Evolutionary conservation across 2,113 vertebrate genomes (phyloP).

Genomic region (Orientallactaga bullata): DNA sequence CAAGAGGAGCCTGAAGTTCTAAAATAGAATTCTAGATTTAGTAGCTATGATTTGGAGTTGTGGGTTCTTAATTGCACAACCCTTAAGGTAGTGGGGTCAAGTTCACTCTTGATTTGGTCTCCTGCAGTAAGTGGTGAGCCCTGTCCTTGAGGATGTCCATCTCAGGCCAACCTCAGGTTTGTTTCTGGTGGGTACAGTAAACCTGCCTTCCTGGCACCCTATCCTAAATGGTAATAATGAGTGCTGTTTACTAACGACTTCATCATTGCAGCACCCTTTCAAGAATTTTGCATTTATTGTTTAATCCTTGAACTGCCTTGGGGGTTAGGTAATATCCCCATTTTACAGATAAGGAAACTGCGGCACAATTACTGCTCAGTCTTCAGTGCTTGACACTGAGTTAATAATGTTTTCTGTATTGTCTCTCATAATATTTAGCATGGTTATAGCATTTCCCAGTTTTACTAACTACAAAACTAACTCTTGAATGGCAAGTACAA

Average conservation of each 20-base stretch:
- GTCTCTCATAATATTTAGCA: neutral
- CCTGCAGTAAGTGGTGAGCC: neutral
- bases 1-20: neutral
- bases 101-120: neutral
- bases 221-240: neutral
- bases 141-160: neutral
- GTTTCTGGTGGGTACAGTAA: neutral
- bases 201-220: neutral
- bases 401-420: neutral
- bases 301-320: neutral
- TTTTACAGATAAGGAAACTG: slow-evolving; percentile 23
- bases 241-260: slow-evolving; percentile 22
- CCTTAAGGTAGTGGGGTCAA: neutral
- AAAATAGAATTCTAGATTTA: slow-evolving; percentile 1
- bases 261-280: neutral
- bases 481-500: neutral
- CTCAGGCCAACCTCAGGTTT: neutral
- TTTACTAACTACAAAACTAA: slow-evolving; percentile 12
- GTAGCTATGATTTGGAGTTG: neutral
- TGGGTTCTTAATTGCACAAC: neutral
- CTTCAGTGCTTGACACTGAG: neutral
- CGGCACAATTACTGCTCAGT: neutral
- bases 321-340: neutral
- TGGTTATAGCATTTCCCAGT: neutral
- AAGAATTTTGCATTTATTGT: slow-evolving; percentile 5